These are phyloP conservation scores for Eunapius fragilis DNA, from an alignment of 37 sponge, comb jelly and placozoan genomes.

Conservation along the genomic window DNA sequence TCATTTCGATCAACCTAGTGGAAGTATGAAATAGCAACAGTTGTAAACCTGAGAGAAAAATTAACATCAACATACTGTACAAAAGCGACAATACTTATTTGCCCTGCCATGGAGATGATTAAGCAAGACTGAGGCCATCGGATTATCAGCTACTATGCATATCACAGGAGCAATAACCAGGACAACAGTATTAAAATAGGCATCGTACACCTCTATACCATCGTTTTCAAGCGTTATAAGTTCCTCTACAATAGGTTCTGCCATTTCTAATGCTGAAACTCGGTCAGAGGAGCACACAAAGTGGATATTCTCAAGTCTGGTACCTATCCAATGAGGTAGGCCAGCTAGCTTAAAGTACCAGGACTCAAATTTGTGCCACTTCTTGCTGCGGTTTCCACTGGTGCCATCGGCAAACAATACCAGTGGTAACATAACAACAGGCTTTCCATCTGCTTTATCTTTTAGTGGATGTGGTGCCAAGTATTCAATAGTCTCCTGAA, in stretches of 20 bases:
- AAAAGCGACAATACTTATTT: too few relatives aligned
- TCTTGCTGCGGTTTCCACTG: constrained; percentile 23
- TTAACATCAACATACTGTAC: background rate
- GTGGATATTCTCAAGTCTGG: too few relatives aligned
- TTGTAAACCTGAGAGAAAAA: too few relatives aligned
- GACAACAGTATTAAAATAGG: background rate
- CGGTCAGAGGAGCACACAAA: too few relatives aligned
- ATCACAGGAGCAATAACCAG: constrained; percentile 26
- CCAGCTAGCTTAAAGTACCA: constrained; percentile 10
- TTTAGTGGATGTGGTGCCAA: constrained; percentile 3
- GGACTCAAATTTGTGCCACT: too few relatives aligned
- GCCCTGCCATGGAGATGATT: constrained; percentile 20
- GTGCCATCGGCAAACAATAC: constrained; percentile 20
- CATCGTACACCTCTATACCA: constrained; percentile 27
- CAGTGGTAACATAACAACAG: constrained; percentile 1
- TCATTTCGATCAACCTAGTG: too few relatives aligned
- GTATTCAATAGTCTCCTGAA: too few relatives aligned
- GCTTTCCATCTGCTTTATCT: background rate
- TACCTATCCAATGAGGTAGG: constrained; percentile 16
- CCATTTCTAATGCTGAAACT: background rate
- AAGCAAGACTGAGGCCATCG: constrained; percentile 14
- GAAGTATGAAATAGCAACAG: too few relatives aligned
- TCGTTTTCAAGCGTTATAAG: background rate
- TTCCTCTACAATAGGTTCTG: constrained; percentile 3
- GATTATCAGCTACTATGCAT: constrained; percentile 15